Percentiles rank a stretch among this genome's conserved stretches.
Evolutionary conservation across 1,140 invertebrate genomes (phyloP).

Genomic region (Phortica variegata): DNA sequence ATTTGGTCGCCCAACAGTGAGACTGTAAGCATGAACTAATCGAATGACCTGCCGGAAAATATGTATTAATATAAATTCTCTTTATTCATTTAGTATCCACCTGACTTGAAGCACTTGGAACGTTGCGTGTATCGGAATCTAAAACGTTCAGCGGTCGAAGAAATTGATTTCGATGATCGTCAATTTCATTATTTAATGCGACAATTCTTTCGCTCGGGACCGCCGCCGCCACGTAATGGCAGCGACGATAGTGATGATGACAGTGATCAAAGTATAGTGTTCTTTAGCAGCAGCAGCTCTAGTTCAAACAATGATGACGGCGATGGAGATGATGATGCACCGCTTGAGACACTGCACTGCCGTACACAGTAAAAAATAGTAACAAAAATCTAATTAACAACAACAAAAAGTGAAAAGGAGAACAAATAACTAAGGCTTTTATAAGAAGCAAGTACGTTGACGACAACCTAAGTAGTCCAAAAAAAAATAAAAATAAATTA

Average conservation of each 20-base stretch:
- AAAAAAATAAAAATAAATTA: too few relatives aligned
- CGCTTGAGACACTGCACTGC: slow-evolving; percentile 21
- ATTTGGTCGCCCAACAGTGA: slow-evolving; percentile 83
- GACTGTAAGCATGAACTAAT: slow-evolving; percentile 27
- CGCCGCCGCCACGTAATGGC: background rate
- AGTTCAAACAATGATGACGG: background rate
- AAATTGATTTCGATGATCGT: slow-evolving; percentile 20
- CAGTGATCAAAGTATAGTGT: background rate
- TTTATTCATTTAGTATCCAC: slow-evolving; percentile 57
- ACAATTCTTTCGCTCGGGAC: slow-evolving; percentile 20
- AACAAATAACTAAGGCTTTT: too few relatives aligned
- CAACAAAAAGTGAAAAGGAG: too few relatives aligned
- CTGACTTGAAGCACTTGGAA: slow-evolving; percentile 58
- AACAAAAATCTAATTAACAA: background rate
- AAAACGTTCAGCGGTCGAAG: slow-evolving; percentile 17
- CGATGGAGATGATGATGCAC: slow-evolving; percentile 14
- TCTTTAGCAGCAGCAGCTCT: background rate
- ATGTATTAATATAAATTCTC: background rate
- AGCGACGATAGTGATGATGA: background rate
- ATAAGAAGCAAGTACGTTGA: too few relatives aligned
- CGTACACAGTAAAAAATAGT: slow-evolving; percentile 30
- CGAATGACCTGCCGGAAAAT: too few relatives aligned
- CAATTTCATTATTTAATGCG: slow-evolving; percentile 40
- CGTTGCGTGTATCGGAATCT: slow-evolving; percentile 34
- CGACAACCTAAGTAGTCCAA: too few relatives aligned